Evolutionary conservation across 2,888 invertebrate species (phyloP).

Genomic region (Agrilus cyanescens): DNA sequence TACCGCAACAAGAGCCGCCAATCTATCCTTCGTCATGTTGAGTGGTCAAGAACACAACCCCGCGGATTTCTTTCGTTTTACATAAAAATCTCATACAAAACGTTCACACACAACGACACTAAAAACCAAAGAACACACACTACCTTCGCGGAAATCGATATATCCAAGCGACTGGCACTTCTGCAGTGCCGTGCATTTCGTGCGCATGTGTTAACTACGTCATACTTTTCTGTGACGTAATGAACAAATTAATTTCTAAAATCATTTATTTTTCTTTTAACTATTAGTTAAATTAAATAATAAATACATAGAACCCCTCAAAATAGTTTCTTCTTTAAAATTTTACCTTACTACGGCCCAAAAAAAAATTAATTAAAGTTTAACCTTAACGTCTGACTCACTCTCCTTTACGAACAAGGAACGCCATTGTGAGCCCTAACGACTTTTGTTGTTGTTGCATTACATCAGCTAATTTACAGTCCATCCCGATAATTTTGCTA

Average conservation of each 20-base stretch:
- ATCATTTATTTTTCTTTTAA: slow-evolving; percentile 14
- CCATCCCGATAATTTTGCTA: slow-evolving; percentile 48
- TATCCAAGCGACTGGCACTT: slow-evolving; percentile 48
- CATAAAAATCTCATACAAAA: slow-evolving; percentile 70
- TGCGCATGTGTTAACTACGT: slow-evolving; percentile 41
- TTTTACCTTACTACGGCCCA: not conserved
- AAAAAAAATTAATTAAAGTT: not conserved
- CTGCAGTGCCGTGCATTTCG: slow-evolving; percentile 46
- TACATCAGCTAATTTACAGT: slow-evolving; percentile 57
- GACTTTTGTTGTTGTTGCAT: slow-evolving; percentile 53
- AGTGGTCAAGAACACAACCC: slow-evolving; percentile 50
- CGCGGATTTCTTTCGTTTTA: slow-evolving; percentile 52
- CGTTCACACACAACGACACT: slow-evolving; percentile 58
- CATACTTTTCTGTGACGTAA: slow-evolving; percentile 31
- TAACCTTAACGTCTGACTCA: slow-evolving; percentile 14
- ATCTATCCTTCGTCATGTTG: slow-evolving; percentile 92
- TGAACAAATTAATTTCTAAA: slow-evolving; percentile 11
- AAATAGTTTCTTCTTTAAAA: slow-evolving; percentile 9
- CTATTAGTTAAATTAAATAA: slow-evolving; percentile 11
- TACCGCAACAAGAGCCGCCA: slow-evolving; percentile 92
- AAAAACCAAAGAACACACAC: slow-evolving; percentile 60
- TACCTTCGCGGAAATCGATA: slow-evolving; percentile 73
- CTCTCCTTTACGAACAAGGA: slow-evolving; percentile 42
- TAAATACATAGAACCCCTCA: not conserved
- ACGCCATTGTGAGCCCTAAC: slow-evolving; percentile 80